Conservation (phyloP, 2,113 vertebrate species). For the Barbus barbus region DNA sequence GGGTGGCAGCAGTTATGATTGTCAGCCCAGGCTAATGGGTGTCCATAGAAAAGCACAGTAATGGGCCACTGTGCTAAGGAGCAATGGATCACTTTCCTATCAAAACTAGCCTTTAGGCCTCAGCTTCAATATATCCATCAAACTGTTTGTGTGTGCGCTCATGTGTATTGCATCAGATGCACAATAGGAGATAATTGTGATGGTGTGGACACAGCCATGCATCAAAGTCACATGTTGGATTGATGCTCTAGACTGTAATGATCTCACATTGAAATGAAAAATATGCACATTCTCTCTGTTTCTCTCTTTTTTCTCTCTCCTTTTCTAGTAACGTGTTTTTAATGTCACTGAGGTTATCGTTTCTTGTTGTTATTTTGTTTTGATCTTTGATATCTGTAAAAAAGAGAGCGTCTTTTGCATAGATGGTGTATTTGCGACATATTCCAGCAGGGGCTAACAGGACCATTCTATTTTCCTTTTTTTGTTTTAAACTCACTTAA, state of each 20-base stretch:
- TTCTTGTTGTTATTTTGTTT: constrained; percentile 21
- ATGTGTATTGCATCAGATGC: constrained; percentile 46
- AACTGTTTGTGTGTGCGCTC: constrained; percentile 15
- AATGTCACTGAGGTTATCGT: not conserved
- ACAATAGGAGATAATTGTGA: constrained; percentile 66
- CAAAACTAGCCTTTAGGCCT: constrained; percentile 60
- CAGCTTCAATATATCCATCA: constrained; percentile 62
- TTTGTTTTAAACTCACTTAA: no score
- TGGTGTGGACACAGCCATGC: constrained; percentile 60
- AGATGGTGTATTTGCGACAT: not conserved
- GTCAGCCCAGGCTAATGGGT: constrained; percentile 20
- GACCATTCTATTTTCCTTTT: not conserved
- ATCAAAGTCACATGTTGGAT: constrained; percentile 59
- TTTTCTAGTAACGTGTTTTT: constrained; percentile 19
- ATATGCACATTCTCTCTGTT: constrained; percentile 28
- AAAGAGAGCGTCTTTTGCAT: not conserved
- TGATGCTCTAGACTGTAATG: constrained; percentile 48
- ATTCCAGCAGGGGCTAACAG: not conserved
- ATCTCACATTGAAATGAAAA: constrained; percentile 43
- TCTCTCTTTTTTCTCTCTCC: not conserved
- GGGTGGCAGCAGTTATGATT: constrained; percentile 21
- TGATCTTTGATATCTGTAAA: constrained; percentile 35
- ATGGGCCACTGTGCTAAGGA: constrained; percentile 29
- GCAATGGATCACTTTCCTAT: constrained; percentile 58
- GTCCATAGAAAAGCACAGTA: constrained; percentile 29